A percentile compares a stretch with the other conserved stretches of the same genome.
Conservation (phyloP, 1,140 invertebrate species). For the Gryon sp. region DNA sequence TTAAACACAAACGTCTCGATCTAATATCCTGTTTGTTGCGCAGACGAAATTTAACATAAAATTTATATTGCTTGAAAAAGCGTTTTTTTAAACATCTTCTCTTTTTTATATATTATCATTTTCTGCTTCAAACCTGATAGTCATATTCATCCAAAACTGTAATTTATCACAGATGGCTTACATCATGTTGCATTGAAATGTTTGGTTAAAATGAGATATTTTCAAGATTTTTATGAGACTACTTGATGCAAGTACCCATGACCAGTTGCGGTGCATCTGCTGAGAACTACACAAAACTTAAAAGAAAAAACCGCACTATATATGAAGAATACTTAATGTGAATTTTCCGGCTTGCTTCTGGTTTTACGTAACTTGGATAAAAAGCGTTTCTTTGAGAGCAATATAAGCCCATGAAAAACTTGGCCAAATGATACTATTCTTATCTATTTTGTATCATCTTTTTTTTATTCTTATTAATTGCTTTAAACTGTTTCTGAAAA, state of each 20-base stretch:
- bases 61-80: slow-evolving; percentile 34
- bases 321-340: slow-evolving; percentile 53
- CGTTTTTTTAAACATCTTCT: not conserved
- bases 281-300: slow-evolving; percentile 35
- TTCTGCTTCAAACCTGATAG: too few species aligned
- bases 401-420: slow-evolving; percentile 45
- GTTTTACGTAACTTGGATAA: slow-evolving; percentile 41
- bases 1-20: slow-evolving; percentile 3
- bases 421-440: slow-evolving; percentile 28
- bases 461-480: too few species aligned
- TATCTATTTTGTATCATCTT: slow-evolving; percentile 32
- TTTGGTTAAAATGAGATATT: too few species aligned
- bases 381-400: slow-evolving; percentile 43
- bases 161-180: slow-evolving; percentile 43
- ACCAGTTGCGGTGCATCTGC: slow-evolving; percentile 24
- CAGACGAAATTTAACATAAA: slow-evolving; percentile 22
- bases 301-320: slow-evolving; percentile 32
- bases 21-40: slow-evolving; percentile 28
- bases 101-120: too few species aligned
- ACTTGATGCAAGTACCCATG: slow-evolving; percentile 1
- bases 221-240: slow-evolving; percentile 44
- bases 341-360: slow-evolving; percentile 30
- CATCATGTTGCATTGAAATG: too few species aligned
- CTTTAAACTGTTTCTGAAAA: too few species aligned
- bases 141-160: too few species aligned